Conservation (phyloP, 2,888 invertebrate species). For the Globia sparganii region DNA sequence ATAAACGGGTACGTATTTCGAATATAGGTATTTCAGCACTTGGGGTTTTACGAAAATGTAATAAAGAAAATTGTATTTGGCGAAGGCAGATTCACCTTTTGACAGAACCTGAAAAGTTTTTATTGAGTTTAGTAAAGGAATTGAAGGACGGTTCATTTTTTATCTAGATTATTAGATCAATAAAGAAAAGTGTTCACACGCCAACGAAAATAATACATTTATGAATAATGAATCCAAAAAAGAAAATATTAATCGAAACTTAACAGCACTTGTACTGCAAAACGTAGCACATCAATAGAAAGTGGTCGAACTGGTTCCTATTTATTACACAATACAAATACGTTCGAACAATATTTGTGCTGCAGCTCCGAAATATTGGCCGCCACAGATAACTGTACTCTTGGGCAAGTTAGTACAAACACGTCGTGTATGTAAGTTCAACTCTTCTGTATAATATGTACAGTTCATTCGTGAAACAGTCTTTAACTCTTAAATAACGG, state of each 20-base stretch:
- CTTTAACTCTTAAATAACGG: constrained; percentile 62
- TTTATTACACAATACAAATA: constrained; percentile 51
- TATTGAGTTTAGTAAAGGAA: constrained; percentile 41
- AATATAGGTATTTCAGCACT: constrained; percentile 41
- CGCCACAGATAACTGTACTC: constrained; percentile 58
- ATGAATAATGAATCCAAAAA: constrained; percentile 6
- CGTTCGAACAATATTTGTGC: constrained; percentile 51
- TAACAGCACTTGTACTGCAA: constrained; percentile 49
- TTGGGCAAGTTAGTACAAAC: constrained; percentile 52
- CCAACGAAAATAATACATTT: not conserved
- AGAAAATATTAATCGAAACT: constrained; percentile 4
- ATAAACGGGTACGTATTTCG: constrained; percentile 54
- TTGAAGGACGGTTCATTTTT: constrained; percentile 18
- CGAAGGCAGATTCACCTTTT: constrained; percentile 39
- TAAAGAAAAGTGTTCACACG: not conserved
- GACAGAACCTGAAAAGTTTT: constrained; percentile 37
- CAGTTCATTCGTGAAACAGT: constrained; percentile 58
- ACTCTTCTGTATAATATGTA: constrained; percentile 31
- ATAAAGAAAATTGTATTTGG: constrained; percentile 54
- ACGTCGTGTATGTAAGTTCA: constrained; percentile 46
- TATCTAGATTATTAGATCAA: constrained; percentile 32
- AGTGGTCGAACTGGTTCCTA: constrained; percentile 50
- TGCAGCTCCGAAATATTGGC: constrained; percentile 53
- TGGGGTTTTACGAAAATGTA: constrained; percentile 37
- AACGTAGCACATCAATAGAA: constrained; percentile 47